Base-by-base conservation (phyloP, 2,888 invertebrate species). In the Pseudococcus jackbeardsleyi region DNA sequence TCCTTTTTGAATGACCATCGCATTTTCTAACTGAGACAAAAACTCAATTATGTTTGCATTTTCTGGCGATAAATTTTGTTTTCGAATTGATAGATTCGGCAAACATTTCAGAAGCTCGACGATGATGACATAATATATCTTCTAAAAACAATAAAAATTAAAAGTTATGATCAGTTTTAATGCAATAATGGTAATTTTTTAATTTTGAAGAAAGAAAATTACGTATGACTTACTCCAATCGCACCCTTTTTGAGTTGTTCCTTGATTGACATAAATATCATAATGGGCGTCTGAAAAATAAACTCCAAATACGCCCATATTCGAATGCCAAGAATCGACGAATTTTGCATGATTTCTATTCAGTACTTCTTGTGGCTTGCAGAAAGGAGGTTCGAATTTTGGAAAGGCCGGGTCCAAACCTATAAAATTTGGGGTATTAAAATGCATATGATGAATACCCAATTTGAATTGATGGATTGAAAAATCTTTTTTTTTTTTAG, bases 171-270 rank as follows among this genome's bases (percentile, higher is more conserved):
- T 42, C 9, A 6, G 7, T 42, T 9, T 9, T 42, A 33, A 2
- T 42, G 3, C 9, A 9, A 42, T 11, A 12, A 50, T 50, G 48
- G 11, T 4, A 15, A 50, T 50, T 12, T 50, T 15, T 11, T 33
- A 33, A n/a, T 3, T 33, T 1, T 33, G 26, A 33, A 33, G 26
- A 46, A 46, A 3, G 9, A 33, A 33, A 33, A 33, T 33, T 1
- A 50, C 15, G 15, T 1, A 15, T 5, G 4, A 12, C 42, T 4
- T 50, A 68, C 68, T 26, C 26, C 26, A 8, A 26, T 26, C 5
- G 90, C 94, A 94, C 0, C 94, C 94, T 0, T 94, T 94, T 90
- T 95, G 95, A 0, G 90, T 89, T 11, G 92, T 90, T 3, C 90
- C 91, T 19, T 90, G 90, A 89, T 91, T 91, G 48, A 90, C 90